Evolutionary conservation across 2,888 invertebrate genomes (phyloP).

Genomic region (Mesochorus sp.): DNA sequence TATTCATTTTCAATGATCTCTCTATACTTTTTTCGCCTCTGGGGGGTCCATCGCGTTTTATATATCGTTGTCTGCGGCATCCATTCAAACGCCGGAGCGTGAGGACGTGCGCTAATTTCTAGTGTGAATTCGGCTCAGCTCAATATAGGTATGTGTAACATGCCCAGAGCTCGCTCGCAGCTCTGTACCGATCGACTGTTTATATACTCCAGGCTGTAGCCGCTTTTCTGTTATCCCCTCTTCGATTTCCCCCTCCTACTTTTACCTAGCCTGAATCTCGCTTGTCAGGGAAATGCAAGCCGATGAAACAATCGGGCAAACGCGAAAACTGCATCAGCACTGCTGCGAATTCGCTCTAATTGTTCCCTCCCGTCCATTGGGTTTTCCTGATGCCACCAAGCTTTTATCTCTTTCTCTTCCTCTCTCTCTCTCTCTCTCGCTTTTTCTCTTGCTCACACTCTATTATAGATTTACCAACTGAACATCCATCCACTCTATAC

Average conservation of each 20-base stretch:
- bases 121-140: constrained; percentile 72
- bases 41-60: background rate
- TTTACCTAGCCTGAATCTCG: constrained; percentile 26
- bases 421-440: constrained; percentile 9
- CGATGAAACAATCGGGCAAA: constrained; percentile 74
- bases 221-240: constrained; percentile 1
- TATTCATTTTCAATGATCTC: too few species aligned
- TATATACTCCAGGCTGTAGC: constrained; percentile 25
- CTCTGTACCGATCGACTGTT: constrained; percentile 13
- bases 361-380: constrained; percentile 66
- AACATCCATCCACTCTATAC: background rate
- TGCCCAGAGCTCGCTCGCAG: background rate
- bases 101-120: constrained; percentile 67
- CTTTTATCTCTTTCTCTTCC: background rate
- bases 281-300: constrained; percentile 61
- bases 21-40: background rate
- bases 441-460: background rate
- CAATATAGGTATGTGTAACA: background rate
- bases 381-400: constrained; percentile 12
- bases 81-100: constrained; percentile 25
- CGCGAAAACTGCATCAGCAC: constrained; percentile 76
- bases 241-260: constrained; percentile 27
- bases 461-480: background rate
- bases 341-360: constrained; percentile 74
- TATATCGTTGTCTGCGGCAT: constrained; percentile 25